Evolutionary conservation across 23 tunicate genomes (phyloP).

Genomic region (Trididemnum miniatum): DNA sequence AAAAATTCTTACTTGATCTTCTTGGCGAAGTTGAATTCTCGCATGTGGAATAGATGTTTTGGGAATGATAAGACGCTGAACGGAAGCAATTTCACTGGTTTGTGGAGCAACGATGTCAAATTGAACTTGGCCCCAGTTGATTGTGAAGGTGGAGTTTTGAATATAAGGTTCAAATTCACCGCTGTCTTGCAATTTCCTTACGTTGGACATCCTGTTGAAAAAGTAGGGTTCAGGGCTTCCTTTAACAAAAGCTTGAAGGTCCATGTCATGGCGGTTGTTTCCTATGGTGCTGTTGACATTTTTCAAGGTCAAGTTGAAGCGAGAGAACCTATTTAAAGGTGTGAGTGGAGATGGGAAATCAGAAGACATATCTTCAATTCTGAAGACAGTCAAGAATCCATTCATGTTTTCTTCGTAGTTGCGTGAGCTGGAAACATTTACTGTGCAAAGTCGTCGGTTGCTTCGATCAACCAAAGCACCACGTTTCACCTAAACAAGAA

Average conservation of each 20-base stretch:
- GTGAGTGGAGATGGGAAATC: background rate
- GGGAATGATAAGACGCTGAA: conserved; percentile 14
- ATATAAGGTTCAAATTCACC: background rate
- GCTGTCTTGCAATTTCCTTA: background rate
- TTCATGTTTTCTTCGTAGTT: background rate
- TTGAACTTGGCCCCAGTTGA: conserved; percentile 20
- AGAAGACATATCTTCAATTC: background rate
- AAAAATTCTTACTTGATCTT: background rate
- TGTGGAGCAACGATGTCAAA: conserved; percentile 13
- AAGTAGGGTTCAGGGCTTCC: conserved; percentile 17
- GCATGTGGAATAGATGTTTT: background rate
- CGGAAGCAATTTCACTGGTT: background rate
- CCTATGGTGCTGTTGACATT: background rate
- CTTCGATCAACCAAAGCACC: background rate
- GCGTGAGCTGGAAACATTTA: conserved; percentile 2
- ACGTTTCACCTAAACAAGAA: conserved; percentile 23
- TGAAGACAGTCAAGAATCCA: background rate
- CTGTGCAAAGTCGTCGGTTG: background rate
- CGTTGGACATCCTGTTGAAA: background rate
- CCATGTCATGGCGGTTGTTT: background rate
- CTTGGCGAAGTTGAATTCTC: background rate
- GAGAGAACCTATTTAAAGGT: background rate
- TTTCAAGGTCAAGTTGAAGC: background rate
- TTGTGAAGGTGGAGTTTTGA: conserved; percentile 7
- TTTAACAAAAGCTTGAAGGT: background rate